Evolutionary conservation across 2,113 vertebrate species (phyloP), one percentile per base, ranked within the genome.

Genomic region (Oncorhynchus keta): DNA sequence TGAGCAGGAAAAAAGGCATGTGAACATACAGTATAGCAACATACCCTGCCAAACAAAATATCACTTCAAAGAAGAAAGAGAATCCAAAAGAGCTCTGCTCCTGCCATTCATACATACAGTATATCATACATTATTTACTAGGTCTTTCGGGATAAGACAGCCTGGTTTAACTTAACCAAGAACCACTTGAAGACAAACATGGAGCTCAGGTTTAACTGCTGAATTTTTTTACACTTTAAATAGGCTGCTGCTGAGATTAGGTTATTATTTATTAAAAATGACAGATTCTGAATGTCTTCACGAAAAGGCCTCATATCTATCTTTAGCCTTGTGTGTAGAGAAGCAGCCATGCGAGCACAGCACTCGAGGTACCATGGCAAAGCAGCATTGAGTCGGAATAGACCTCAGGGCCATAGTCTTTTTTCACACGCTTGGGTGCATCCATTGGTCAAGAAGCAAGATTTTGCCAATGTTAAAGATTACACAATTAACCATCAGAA

Each of bases 191-290:
- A 72, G 66, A n/a, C 8, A 20, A 24, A 22, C 66, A 28, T 18
- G 18, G 11, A 72, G 68, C 48, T 69, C 65, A 66, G 66, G 69
- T 69, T 79, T 67, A 62, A 49, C 79, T 69, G 7, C 70, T 20
- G 49, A 68, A 45, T 45, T 59, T 61, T 57, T 70, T 35, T 55
- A 68, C 66, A 74, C 59, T 73, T 35, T 35, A 80, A 65, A 84
- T 68, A 59, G 61, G 70, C 68, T 76, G 57, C 79, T 74, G 9
- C 39, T 11, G 72, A 78, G 67, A 86, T 81, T 80, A 77, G 73
- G 72, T 22, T 70, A 89, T 89, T 71, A 87, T 81, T 83, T 86
- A 87, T 87, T 89, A 70, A 82, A 78, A 76, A 16, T 78, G 76
- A 81, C 78, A 68, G 73, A 77, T 81, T 76, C 66, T 72, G 65